A percentile compares a stretch with the other conserved stretches of the same genome.
phyloP scores from a whole-genome alignment of 1,140 invertebrate species.

The Drosophila grimshawi region DNA sequence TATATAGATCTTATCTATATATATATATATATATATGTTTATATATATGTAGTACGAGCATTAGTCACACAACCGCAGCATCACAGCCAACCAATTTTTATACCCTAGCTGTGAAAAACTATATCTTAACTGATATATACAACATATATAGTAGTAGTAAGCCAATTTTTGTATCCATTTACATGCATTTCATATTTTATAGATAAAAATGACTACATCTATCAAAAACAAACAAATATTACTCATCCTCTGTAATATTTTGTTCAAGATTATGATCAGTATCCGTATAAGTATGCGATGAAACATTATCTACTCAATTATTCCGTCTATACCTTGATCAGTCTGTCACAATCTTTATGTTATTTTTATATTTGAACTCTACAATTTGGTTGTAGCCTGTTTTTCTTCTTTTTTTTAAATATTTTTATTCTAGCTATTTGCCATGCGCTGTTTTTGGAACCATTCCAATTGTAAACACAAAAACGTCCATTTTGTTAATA shows the following conservation, averaged over 20 bases:
- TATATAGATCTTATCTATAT: slow-evolving; percentile 42
- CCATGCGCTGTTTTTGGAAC: slow-evolving; percentile 11
- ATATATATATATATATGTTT: background rate
- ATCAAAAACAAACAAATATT: too few species aligned
- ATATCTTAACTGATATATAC: slow-evolving; percentile 22
- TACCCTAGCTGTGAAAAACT: slow-evolving; percentile 33
- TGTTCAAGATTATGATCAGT: too few species aligned
- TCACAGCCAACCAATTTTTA: slow-evolving; percentile 54
- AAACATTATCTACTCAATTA: background rate
- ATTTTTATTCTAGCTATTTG: slow-evolving; percentile 5
- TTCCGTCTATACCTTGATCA: background rate
- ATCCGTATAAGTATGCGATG: background rate
- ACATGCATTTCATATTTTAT: slow-evolving; percentile 10
- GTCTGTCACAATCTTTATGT: background rate
- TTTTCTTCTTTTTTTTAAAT: background rate
- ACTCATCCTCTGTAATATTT: too few species aligned
- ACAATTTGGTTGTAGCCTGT: background rate
- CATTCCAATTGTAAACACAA: slow-evolving; percentile 29
- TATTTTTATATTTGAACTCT: background rate
- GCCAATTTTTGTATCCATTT: slow-evolving; percentile 32
- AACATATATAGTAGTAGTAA: slow-evolving; percentile 10
- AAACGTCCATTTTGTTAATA: slow-evolving; percentile 47
- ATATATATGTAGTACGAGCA: slow-evolving; percentile 1
- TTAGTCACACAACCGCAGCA: slow-evolving; percentile 23
- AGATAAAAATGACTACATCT: background rate